Evolutionary conservation across 2,888 invertebrate species (phyloP), one percentile per base, ranked within the genome.

Genomic region (Mythimna impura): DNA sequence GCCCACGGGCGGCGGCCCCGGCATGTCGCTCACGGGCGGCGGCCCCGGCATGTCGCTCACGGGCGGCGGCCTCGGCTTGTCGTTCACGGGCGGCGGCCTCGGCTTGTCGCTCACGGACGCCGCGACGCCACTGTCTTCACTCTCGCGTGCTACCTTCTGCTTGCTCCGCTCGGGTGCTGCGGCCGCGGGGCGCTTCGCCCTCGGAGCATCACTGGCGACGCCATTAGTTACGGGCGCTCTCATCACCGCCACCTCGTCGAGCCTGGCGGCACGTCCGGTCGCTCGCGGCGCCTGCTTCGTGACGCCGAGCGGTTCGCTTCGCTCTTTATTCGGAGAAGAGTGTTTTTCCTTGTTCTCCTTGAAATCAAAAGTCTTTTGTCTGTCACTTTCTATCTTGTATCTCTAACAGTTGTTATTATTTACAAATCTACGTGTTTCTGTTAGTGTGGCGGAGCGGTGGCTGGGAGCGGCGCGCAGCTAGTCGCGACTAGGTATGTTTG

Each of bases 321-420:
- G 22, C 17, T 61, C 55, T 65, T 64, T 79, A n/a, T 62, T 73
- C 36, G 14, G 25, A 20, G 60, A 43, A 5, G 80, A 14, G 9
- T 30, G 34, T 34, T 22, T 43, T 10, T 66, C 61, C 60, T 80
- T 73, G 64, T 78, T 78, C 68, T 78, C 78, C 78, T 78, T 73
- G 36, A 78, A 79, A 73, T 57, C 22, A 68, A 79, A 73, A 65
- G 30, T 58, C 43, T 64, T 43, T 73, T 34, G 47, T 71, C 65
- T 62, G 50, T 57, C 55, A 71, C 36, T 43, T 52, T 34, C 25
- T 43, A 17, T 50, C 1, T 20, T 1, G 54, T 10, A 22, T 22
- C 67, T 68, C 5, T 55, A 36, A 10, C 57, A 64, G 74, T 30
- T 22, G 7, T 47, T n/a, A 63, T 30, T 10, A 63, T 10, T 25